Percentiles rank a stretch among this genome's conserved stretches.
These are phyloP conservation scores for Drosophila nr. medialis DNA, from an alignment of 2,888 invertebrate species.

Conservation along the genomic window DNA sequence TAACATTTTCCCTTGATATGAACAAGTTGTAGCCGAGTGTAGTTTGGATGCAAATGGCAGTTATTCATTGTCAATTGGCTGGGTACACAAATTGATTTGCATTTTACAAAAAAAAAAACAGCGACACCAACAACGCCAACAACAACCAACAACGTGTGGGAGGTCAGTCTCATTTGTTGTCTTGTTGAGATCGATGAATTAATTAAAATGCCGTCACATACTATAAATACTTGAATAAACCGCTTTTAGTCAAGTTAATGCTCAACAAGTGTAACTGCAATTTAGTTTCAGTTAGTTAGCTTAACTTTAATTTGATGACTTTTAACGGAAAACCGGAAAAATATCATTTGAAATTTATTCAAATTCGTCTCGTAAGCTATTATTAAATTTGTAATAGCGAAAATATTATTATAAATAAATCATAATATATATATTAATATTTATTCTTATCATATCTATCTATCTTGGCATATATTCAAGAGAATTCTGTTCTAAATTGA, in stretches of 20 bases:
- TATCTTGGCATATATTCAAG: not conserved
- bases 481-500: not conserved
- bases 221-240: conserved; percentile 29
- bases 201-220: conserved; percentile 44
- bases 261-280: conserved; percentile 17
- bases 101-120: conserved; percentile 34
- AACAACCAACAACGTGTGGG: conserved; percentile 23
- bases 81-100: conserved; percentile 64
- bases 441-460: not conserved
- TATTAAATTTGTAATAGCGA: not conserved
- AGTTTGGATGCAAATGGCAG: conserved; percentile 38
- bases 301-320: not conserved
- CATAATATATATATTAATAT: not conserved
- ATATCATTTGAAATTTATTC: not conserved
- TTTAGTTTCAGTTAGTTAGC: not conserved
- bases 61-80: conserved; percentile 57
- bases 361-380: not conserved
- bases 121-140: not conserved
- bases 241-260: conserved; percentile 22
- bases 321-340: not conserved
- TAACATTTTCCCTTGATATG: conserved; percentile 25
- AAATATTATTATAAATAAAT: not conserved
- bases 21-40: conserved; percentile 15
- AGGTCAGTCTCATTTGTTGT: conserved; percentile 41
- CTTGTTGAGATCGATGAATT: conserved; percentile 29